Evolutionary conservation across 2,797 vertebrate species (phyloP).

Genomic region (Echiichthys vipera): DNA sequence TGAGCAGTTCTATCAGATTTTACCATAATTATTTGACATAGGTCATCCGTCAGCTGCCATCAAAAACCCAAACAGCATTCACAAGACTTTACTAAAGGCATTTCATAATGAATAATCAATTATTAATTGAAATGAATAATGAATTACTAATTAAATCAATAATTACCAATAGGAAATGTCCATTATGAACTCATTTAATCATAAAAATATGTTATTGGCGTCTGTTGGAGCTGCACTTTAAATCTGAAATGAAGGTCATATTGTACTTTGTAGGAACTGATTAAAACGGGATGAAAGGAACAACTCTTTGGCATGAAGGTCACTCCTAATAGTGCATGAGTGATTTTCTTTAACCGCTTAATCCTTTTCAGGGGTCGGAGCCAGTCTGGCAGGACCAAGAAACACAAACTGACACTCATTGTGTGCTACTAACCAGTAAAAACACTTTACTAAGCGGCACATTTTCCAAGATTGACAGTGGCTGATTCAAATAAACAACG

Average conservation of each 20-base stretch:
- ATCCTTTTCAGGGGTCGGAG: constrained; percentile 24
- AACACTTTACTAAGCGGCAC: constrained; percentile 27
- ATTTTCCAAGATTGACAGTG: constrained; percentile 23
- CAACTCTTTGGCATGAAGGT: constrained; percentile 26
- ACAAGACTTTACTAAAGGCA: not conserved
- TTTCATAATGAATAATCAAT: not conserved
- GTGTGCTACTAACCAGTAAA: constrained; percentile 4
- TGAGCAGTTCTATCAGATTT: not conserved
- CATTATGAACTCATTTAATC: not conserved
- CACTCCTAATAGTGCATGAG: constrained; percentile 19
- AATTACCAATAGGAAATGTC: not conserved
- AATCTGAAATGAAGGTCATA: constrained; percentile 17
- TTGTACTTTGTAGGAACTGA: constrained; percentile 32
- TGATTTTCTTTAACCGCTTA: constrained; percentile 30
- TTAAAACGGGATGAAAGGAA: constrained; percentile 40
- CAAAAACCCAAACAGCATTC: not conserved
- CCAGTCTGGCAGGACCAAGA: constrained; percentile 17
- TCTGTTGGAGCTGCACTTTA: not conserved
- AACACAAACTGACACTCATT: constrained; percentile 32
- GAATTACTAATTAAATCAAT: not conserved
- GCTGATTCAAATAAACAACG: constrained; percentile 8
- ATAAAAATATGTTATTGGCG: not conserved
- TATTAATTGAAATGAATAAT: not conserved
- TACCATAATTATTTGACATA: not conserved
- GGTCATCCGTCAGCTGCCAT: not conserved